Percentiles rank a stretch among this genome's conserved stretches.
phyloP scores from a whole-genome alignment of 2,888 invertebrate species.

The Tenthredo mesomela region DNA sequence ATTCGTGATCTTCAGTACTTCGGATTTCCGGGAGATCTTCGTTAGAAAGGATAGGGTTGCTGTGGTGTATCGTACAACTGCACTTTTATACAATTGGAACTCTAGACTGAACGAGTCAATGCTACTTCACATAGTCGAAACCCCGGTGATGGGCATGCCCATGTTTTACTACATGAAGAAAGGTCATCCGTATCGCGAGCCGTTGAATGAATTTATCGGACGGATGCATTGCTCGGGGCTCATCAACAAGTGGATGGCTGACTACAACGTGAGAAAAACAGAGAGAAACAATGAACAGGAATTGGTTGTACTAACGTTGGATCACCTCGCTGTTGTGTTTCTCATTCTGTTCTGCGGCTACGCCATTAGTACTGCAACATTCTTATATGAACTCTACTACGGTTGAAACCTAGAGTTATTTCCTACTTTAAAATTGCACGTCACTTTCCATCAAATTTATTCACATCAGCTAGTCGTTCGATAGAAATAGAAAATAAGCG shows the following conservation, averaged over 20 bases:
- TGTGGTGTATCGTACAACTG: not conserved
- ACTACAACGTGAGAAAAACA: not conserved
- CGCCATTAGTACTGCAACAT: not conserved
- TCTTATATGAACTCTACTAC: not conserved
- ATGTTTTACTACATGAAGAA: constrained; percentile 56
- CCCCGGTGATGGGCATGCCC: constrained; percentile 51
- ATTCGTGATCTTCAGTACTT: not conserved
- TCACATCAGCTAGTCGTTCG: not conserved
- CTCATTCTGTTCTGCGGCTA: not conserved
- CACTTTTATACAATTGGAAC: constrained; percentile 53
- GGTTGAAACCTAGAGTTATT: not conserved
- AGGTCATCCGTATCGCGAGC: constrained; percentile 52
- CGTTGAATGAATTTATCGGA: constrained; percentile 51
- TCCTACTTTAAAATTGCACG: not conserved
- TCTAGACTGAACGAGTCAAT: constrained; percentile 54
- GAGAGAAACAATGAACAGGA: not conserved
- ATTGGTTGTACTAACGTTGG: not conserved
- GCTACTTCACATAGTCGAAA: constrained; percentile 52
- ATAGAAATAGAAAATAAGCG: not conserved
- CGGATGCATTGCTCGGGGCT: constrained; percentile 56
- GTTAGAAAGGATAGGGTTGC: not conserved
- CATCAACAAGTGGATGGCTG: constrained; percentile 47
- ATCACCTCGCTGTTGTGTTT: not conserved
- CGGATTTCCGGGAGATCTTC: not conserved
- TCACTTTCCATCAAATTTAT: not conserved